phyloP scores from a whole-genome alignment of 2,797 vertebrate species.

The Fistularia tabacaria region DNA sequence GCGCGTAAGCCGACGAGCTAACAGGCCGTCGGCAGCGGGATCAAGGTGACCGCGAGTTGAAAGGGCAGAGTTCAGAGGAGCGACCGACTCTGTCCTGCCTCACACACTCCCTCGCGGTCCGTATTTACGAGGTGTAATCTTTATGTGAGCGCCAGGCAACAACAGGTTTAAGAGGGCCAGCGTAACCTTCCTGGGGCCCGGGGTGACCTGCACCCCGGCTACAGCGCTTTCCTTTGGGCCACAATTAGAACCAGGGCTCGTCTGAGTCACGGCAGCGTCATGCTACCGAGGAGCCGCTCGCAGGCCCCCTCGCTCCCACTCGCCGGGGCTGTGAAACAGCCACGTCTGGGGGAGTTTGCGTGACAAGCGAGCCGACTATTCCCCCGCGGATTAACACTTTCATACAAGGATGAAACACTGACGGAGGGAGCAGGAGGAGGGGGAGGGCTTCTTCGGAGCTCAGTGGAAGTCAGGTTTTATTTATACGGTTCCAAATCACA shows the following conservation, averaged over 20 bases:
- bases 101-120: conserved; percentile 53
- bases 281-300: conserved; percentile 5
- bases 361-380: too few relatives aligned
- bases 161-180: conserved; percentile 77
- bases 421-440: too few relatives aligned
- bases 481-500: too few relatives aligned
- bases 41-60: conserved; percentile 65
- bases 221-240: conserved; percentile 62
- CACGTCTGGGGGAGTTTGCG: too few relatives aligned
- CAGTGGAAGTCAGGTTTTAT: too few relatives aligned
- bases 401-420: too few relatives aligned
- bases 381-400: too few relatives aligned
- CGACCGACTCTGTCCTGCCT: conserved; percentile 54
- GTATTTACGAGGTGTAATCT: conserved; percentile 80
- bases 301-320: conserved; percentile 16
- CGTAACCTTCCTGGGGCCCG: conserved; percentile 68
- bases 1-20: conserved; percentile 32
- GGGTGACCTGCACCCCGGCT: conserved; percentile 60
- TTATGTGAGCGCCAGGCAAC: conserved; percentile 75
- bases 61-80: conserved; percentile 67
- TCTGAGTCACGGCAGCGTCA: conserved; percentile 62
- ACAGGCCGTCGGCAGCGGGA: conserved; percentile 40
- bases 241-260: conserved; percentile 68
- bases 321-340: too few relatives aligned
- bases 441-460: too few relatives aligned